Conservation (phyloP, 2,113 vertebrate species). For the Gymnorhina tibicen region DNA sequence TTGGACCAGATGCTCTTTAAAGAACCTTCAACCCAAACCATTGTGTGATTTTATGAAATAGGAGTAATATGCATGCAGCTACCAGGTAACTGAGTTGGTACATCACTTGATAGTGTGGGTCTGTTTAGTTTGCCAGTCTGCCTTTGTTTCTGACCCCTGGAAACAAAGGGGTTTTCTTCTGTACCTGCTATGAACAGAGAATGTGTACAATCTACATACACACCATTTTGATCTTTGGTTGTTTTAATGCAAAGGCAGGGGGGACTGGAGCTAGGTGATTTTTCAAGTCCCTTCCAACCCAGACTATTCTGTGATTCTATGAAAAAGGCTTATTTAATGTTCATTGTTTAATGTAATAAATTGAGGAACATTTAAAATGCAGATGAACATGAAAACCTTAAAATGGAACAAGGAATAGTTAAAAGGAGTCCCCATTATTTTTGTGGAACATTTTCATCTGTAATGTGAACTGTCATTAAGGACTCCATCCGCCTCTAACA, state of each 20-base stretch:
- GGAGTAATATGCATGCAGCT: background rate
- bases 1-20: background rate
- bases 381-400: background rate
- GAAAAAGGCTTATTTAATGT: background rate
- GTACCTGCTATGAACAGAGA: background rate
- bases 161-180: background rate
- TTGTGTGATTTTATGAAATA: background rate
- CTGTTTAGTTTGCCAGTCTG: background rate
- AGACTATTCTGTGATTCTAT: background rate
- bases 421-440: background rate
- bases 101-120: background rate
- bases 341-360: background rate
- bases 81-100: background rate
- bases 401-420: background rate
- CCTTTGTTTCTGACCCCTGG: background rate
- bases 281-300: background rate
- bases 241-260: background rate
- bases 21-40: background rate
- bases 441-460: background rate
- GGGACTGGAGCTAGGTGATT: background rate
- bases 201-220: fast-evolving
- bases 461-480: background rate
- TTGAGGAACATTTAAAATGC: background rate
- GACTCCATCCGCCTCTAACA: background rate
- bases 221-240: background rate